Evolutionary conservation across 2,797 vertebrate genomes (phyloP).

Genomic region (Megalops cyprinoides): DNA sequence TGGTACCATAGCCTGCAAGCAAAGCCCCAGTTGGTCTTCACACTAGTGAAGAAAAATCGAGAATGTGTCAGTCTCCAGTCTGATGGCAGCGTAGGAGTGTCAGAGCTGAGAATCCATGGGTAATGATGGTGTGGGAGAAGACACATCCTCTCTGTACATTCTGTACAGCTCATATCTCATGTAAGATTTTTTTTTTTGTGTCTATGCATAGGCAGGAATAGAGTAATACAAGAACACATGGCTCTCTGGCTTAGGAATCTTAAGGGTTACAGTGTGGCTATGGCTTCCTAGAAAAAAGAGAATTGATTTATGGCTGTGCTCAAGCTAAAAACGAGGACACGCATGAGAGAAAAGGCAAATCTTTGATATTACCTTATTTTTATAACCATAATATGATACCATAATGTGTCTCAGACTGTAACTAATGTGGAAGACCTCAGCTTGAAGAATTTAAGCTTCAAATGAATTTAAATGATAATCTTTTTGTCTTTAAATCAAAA

Average conservation of each 20-base stretch:
- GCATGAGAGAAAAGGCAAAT: too few species aligned
- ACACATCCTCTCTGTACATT: neutral
- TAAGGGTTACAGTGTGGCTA: too few species aligned
- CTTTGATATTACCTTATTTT: too few species aligned
- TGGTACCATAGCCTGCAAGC: neutral
- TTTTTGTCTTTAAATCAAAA: too few species aligned
- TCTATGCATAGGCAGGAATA: neutral
- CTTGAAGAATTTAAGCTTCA: neutral
- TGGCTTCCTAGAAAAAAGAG: neutral
- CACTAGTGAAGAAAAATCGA: neutral
- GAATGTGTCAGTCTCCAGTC: conserved; percentile 6
- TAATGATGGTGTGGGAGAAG: neutral
- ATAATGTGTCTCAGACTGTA: neutral
- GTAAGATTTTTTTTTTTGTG: neutral
- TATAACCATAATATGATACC: neutral
- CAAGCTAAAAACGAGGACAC: neutral
- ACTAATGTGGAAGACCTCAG: neutral
- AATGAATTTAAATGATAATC: too few species aligned
- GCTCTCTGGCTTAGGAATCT: too few species aligned
- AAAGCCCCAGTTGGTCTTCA: neutral
- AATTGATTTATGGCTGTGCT: neutral
- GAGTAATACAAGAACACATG: too few species aligned
- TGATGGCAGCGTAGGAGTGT: conserved; percentile 5
- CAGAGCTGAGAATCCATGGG: neutral
- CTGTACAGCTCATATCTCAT: conserved; percentile 11